Conservation (phyloP, 2,888 invertebrate species). For the Brachypalpus laphriformis region DNA sequence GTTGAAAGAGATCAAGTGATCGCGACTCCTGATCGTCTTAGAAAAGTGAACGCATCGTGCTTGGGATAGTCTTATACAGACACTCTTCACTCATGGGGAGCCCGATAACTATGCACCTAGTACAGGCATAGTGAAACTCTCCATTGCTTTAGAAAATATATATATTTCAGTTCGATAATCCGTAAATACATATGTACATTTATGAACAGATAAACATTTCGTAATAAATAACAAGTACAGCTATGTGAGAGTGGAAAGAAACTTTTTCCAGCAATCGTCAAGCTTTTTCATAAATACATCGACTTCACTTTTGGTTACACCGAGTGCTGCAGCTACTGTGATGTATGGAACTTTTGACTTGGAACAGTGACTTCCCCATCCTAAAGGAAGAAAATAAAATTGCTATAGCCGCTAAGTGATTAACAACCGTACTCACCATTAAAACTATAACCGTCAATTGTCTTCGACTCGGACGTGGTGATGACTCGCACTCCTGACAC, state of each 20-base stretch:
- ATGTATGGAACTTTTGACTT: slow-evolving; percentile 84
- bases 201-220: too few species aligned
- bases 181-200: too few species aligned
- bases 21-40: too few species aligned
- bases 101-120: too few species aligned
- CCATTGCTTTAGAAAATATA: too few species aligned
- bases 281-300: slow-evolving; percentile 87
- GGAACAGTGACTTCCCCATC: slow-evolving; percentile 88
- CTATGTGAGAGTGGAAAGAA: slow-evolving; percentile 1
- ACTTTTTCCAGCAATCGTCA: slow-evolving; percentile 84
- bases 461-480: slow-evolving; percentile 84
- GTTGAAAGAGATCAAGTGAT: too few species aligned
- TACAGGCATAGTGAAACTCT: too few species aligned
- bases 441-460: slow-evolving; percentile 85
- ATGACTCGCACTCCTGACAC: slow-evolving; percentile 89
- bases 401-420: background rate
- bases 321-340: slow-evolving; percentile 89
- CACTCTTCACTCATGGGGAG: too few species aligned
- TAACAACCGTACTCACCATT: slow-evolving; percentile 82
- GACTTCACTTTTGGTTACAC: slow-evolving; percentile 87
- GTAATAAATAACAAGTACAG: background rate
- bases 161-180: too few species aligned
- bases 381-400: slow-evolving; percentile 81
- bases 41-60: too few species aligned
- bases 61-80: too few species aligned